A percentile compares a stretch with the other conserved stretches of the same genome.
phyloP scores from a whole-genome alignment of 1,140 invertebrate genomes.

The Pseudobourletiella spinata region DNA sequence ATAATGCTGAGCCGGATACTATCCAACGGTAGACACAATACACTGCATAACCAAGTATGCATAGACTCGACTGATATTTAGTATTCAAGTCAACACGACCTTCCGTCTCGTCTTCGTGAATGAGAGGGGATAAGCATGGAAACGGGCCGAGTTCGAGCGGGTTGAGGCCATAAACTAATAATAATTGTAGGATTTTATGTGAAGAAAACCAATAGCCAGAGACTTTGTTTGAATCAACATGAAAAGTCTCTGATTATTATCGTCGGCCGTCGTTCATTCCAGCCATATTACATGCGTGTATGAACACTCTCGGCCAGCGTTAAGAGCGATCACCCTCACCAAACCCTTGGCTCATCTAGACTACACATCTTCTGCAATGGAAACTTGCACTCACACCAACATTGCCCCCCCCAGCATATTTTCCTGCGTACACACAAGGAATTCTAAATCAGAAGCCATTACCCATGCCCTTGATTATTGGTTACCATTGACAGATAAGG shows the following conservation, averaged over 20 bases:
- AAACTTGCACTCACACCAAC: no score
- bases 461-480: no score
- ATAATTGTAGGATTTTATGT: constrained; percentile 18
- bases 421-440: no score
- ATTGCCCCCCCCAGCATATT: neutral
- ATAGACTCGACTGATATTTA: neutral
- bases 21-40: no score
- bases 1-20: no score
- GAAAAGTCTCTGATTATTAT: neutral
- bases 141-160: neutral
- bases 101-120: neutral
- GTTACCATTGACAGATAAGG: no score
- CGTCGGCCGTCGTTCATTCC: neutral
- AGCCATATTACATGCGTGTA: neutral
- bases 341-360: neutral
- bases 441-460: no score
- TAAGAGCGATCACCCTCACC: neutral
- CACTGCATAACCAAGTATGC: no score
- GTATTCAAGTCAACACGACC: neutral
- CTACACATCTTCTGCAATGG: no score
- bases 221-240: constrained; percentile 2
- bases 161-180: constrained; percentile 1
- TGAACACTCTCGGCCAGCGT: no score
- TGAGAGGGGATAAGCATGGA: neutral
- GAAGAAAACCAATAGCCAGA: constrained; percentile 11